phyloP scores from a whole-genome alignment of 2,113 vertebrate species.

The Tachycineta bicolor region DNA sequence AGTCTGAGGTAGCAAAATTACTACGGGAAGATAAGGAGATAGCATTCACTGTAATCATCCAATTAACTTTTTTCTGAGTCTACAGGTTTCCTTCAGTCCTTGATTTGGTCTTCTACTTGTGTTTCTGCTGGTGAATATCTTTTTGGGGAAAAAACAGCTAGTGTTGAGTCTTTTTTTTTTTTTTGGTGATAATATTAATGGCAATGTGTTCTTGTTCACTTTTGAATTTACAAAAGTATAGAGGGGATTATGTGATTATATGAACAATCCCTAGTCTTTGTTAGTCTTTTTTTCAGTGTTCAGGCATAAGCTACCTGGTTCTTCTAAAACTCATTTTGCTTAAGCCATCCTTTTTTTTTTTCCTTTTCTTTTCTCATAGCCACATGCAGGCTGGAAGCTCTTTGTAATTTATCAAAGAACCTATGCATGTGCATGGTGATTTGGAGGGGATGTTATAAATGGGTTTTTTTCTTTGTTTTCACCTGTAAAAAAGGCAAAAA shows the following conservation, averaged over 20 bases:
- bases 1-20: constrained; percentile 7
- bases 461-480: not conserved
- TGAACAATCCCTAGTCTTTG: not conserved
- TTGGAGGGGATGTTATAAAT: not conserved
- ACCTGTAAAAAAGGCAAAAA: not conserved
- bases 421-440: accelerated
- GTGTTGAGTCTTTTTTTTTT: not conserved
- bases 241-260: not conserved
- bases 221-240: not conserved
- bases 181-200: not conserved
- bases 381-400: not conserved
- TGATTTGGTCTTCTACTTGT: not conserved
- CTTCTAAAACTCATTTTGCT: not conserved
- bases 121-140: not conserved
- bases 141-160: not conserved
- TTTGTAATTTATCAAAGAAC: not conserved
- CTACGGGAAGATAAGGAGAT: not conserved
- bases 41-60: not conserved
- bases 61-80: not conserved
- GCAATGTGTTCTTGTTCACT: not conserved
- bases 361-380: too few species aligned
- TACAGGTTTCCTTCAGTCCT: not conserved
- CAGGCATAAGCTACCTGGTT: not conserved
- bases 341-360: not conserved
- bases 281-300: not conserved